A percentile compares a stretch with the other conserved stretches of the same genome.
These are phyloP conservation scores for Conus canariensis DNA, from an alignment of 2,888 invertebrate genomes.

Conservation along the genomic window DNA sequence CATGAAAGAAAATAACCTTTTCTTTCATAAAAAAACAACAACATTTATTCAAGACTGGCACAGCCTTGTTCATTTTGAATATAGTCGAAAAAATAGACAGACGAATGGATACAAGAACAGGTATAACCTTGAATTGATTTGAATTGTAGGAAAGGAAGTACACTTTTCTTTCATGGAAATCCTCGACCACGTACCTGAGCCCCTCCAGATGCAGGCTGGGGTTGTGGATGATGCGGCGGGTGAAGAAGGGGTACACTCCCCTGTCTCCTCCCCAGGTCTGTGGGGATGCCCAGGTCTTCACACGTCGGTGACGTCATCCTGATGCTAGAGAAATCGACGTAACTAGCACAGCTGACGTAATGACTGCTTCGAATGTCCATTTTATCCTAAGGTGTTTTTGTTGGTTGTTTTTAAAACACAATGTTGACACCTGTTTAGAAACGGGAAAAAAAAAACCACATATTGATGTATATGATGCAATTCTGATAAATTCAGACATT, in stretches of 20 bases:
- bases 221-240: conserved; percentile 50
- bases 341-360: conserved; percentile 37
- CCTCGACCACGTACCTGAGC: conserved; percentile 38
- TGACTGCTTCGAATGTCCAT: conserved; percentile 37
- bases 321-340: conserved; percentile 44
- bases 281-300: conserved; percentile 71
- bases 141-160: too few relatives aligned
- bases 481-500: too few relatives aligned
- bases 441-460: too few relatives aligned
- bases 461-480: too few relatives aligned
- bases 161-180: too few relatives aligned
- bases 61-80: too few relatives aligned
- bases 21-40: too few relatives aligned
- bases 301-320: conserved; percentile 70
- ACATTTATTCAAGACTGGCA: too few relatives aligned
- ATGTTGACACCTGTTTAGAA: background rate
- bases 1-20: too few relatives aligned
- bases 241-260: conserved; percentile 46
- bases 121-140: too few relatives aligned
- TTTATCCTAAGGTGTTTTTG: background rate
- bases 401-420: background rate
- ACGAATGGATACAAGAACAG: too few relatives aligned
- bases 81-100: too few relatives aligned
- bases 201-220: conserved; percentile 57
- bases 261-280: conserved; percentile 36